phyloP scores from a whole-genome alignment of 2,113 vertebrate genomes.

The Uropsilus gracilis region DNA sequence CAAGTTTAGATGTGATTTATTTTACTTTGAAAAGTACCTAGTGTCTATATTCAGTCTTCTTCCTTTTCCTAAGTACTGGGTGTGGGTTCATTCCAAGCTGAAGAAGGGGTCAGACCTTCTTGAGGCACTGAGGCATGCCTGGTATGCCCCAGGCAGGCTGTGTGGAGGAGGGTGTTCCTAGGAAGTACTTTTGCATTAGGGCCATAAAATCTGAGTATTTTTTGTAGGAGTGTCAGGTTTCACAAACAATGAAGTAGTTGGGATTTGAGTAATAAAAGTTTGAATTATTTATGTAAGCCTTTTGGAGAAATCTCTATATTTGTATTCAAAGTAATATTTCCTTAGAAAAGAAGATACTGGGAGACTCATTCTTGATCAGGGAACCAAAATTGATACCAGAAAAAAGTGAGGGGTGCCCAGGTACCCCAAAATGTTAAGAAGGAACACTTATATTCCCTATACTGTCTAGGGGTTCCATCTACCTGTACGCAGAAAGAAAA shows the following conservation, averaged over 20 bases:
- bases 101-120: background rate
- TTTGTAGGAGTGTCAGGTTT: background rate
- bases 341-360: background rate
- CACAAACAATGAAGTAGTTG: background rate
- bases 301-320: background rate
- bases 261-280: background rate
- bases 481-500: too few relatives aligned
- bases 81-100: background rate
- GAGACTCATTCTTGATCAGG: too few relatives aligned
- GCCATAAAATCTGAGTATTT: background rate
- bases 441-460: too few relatives aligned
- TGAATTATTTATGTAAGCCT: background rate
- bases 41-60: background rate
- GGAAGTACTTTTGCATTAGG: background rate
- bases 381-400: too few relatives aligned
- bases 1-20: background rate
- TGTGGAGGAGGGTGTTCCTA: fast-evolving
- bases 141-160: fast-evolving
- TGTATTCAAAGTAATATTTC: background rate
- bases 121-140: background rate
- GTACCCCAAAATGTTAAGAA: too few relatives aligned
- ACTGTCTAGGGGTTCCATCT: too few relatives aligned
- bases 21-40: background rate
- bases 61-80: background rate
- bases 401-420: too few relatives aligned